These are phyloP conservation scores for Gortyna flavago DNA, from an alignment of 2,888 invertebrate species.

Conservation along the genomic window DNA sequence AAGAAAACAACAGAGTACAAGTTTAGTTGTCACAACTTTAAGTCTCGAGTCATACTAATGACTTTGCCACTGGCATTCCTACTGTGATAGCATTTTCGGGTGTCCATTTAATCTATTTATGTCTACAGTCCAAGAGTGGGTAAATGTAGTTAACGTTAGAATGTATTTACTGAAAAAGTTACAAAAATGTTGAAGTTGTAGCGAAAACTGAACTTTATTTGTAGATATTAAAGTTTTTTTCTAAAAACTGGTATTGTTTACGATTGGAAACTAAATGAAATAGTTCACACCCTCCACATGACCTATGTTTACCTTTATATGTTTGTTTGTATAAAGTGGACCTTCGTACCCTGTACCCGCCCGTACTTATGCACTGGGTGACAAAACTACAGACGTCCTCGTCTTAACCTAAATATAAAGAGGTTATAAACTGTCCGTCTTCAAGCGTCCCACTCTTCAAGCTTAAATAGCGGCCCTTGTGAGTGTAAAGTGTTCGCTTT, in stretches of 20 bases:
- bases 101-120: too few relatives aligned
- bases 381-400: slow-evolving; percentile 26
- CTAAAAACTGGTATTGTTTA: too few relatives aligned
- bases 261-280: too few relatives aligned
- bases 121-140: not conserved
- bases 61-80: not conserved
- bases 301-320: fast-evolving
- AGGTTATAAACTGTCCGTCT: slow-evolving; percentile 41
- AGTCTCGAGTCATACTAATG: not conserved
- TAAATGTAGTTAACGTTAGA: not conserved
- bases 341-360: not conserved
- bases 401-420: slow-evolving; percentile 54
- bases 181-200: not conserved
- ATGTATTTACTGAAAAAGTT: too few relatives aligned
- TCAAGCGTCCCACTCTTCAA: slow-evolving; percentile 7
- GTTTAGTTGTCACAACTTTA: slow-evolving; percentile 17
- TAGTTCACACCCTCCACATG: not conserved
- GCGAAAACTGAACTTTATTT: not conserved
- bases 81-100: not conserved
- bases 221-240: not conserved
- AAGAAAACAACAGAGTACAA: not conserved
- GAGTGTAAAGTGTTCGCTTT: too few relatives aligned
- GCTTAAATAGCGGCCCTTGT: slow-evolving; percentile 20
- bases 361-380: not conserved
- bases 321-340: not conserved